Evolutionary conservation across 2,888 invertebrate species (phyloP), one percentile per base, ranked within the genome.

Genomic region (Drosophila anomelani): DNA sequence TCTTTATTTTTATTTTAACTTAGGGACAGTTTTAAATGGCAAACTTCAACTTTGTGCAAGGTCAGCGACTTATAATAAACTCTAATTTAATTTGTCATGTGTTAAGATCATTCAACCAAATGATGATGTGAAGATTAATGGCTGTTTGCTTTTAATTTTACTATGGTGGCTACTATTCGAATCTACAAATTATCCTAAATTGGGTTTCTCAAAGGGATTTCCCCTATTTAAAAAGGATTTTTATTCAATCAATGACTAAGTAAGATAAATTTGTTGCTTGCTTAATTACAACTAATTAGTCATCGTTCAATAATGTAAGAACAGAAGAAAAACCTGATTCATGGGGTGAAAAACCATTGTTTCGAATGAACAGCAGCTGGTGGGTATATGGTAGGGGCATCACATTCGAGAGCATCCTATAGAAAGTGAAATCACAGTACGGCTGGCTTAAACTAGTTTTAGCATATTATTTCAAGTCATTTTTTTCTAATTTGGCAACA

Each of bases 241-340:
- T 15, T 3, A 9, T 8, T 12, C 0, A 10, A 5, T 4, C 5
- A 26, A 43, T 61, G 60, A 61, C n/a, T 61, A 13, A 61, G 32
- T 32, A 41, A 20, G 15, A 20, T 13, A 1, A 56, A 34, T 57
- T 56, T 57, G 4, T 13, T 23, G 9, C 10, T 23, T 56, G 41
- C 23, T 13, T 41, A 32, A 64, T 64, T 64, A 29, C 63, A 63
- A 32, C 12, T 63, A 49, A 49, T 63, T 64, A 64, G 63, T 64
- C 47, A 60, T 41, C 10, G 32, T n/a, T 15, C 10, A 61, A 34
- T 34, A 58, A 43, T 43, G 43, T 34, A 61, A 61, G 34, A 43
- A 34, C 49, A 26, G 4, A 23, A 46, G 32, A 23, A 15, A 63
- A 62, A 64, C 63, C 23, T 64, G 63, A 64, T 34, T 49, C 63